phyloP scores from a whole-genome alignment of 2,797 vertebrate species.

The Artibeus lituratus region DNA sequence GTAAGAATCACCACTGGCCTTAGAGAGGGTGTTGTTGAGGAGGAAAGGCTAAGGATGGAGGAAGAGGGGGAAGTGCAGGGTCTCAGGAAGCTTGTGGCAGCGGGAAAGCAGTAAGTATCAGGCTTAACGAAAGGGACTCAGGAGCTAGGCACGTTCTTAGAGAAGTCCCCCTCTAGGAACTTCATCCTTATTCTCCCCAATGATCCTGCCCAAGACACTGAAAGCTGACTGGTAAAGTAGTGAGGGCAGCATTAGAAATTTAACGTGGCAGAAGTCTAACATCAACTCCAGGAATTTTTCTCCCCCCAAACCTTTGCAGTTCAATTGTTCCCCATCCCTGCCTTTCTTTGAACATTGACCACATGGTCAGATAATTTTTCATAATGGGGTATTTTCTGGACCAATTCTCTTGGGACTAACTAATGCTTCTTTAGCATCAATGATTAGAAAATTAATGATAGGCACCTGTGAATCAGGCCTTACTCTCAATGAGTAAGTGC shows the following conservation, averaged over 20 bases:
- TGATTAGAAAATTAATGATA: constrained; percentile 18
- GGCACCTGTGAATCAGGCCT: neutral
- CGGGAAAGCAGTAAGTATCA: neutral
- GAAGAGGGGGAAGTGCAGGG: neutral
- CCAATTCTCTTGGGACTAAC: constrained; percentile 4
- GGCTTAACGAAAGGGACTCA: neutral
- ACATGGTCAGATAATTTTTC: neutral
- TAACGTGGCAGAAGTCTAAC: neutral
- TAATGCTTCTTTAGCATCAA: constrained; percentile 42
- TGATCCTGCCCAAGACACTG: neutral
- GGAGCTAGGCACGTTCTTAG: neutral
- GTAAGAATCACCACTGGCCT: neutral
- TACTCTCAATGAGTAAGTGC: constrained; percentile 12
- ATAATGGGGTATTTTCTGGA: neutral
- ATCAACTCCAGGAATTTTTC: neutral
- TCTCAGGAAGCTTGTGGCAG: neutral
- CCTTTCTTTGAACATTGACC: neutral
- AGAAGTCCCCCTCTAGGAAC: neutral
- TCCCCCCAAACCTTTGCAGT: neutral
- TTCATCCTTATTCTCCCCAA: neutral
- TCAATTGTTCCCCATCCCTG: neutral
- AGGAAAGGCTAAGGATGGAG: neutral
- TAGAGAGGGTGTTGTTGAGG: neutral
- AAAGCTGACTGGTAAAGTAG: neutral
- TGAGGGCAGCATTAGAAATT: neutral